Conservation (phyloP, 2,888 invertebrate species). For the Caenorhabditis uteleia region DNA sequence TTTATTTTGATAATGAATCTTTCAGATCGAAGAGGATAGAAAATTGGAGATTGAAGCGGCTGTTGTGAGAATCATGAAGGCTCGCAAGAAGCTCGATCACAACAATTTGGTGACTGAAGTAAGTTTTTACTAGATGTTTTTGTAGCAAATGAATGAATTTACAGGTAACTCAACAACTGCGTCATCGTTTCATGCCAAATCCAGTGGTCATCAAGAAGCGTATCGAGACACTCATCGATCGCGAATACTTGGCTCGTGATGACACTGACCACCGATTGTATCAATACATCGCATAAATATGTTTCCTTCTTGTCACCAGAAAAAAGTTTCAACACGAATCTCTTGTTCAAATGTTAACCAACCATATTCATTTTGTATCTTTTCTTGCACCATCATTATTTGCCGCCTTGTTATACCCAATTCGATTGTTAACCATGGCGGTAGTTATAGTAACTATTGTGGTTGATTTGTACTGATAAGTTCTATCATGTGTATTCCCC, state of each 20-base stretch:
- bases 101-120: constrained; percentile 92
- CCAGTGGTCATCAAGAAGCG: constrained; percentile 98
- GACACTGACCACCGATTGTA: constrained; percentile 81
- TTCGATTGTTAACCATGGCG: too few species aligned
- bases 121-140: constrained; percentile 19
- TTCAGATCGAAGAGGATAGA: constrained; percentile 88
- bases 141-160: constrained; percentile 9
- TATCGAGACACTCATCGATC: constrained; percentile 97
- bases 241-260: constrained; percentile 96
- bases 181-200: constrained; percentile 93
- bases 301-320: too few species aligned
- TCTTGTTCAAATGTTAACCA: too few species aligned
- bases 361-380: too few species aligned
- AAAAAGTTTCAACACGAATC: too few species aligned
- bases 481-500: too few species aligned
- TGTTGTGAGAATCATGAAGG: constrained; percentile 98
- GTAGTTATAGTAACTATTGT: too few species aligned
- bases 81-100: constrained; percentile 85
- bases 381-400: too few species aligned
- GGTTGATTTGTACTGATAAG: too few species aligned
- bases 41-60: constrained; percentile 99
- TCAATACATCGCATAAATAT: constrained; percentile 57
- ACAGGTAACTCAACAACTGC: constrained; percentile 88
- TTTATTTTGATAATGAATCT: not conserved
- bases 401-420: too few species aligned